Evolutionary conservation across 2,888 invertebrate species (phyloP).

Genomic region (Tinea trinotella): DNA sequence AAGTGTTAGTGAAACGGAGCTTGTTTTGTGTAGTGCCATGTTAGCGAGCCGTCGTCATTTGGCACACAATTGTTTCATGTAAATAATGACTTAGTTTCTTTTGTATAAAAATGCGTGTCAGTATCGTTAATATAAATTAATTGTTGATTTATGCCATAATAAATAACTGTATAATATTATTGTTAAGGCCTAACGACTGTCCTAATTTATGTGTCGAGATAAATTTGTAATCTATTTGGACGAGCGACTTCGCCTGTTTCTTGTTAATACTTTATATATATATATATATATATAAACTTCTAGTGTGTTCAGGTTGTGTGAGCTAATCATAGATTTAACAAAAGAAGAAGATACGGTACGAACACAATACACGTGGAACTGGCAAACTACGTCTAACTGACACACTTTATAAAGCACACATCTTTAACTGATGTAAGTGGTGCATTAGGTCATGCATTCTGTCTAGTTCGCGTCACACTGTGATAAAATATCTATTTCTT

Average conservation of each 20-base stretch:
- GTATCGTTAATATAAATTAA: conserved; percentile 57
- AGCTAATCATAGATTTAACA: too few relatives aligned
- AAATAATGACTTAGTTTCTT: conserved; percentile 28
- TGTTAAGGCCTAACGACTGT: conserved; percentile 70
- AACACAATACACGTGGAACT: too few relatives aligned
- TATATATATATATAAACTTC: too few relatives aligned
- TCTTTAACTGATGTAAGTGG: too few relatives aligned
- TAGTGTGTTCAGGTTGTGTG: too few relatives aligned
- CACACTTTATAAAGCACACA: too few relatives aligned
- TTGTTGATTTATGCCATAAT: conserved; percentile 72
- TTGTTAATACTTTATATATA: too few relatives aligned
- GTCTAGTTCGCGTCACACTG: too few relatives aligned
- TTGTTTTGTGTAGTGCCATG: conserved; percentile 2
- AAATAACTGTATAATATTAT: conserved; percentile 65
- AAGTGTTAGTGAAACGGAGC: conserved; percentile 3
- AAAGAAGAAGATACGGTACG: too few relatives aligned
- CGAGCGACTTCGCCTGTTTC: background rate
- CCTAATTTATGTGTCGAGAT: conserved; percentile 42
- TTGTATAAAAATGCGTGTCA: conserved; percentile 60
- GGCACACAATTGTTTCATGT: background rate
- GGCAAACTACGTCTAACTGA: too few relatives aligned
- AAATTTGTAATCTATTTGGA: background rate
- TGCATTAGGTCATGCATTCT: too few relatives aligned
- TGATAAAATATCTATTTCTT: too few relatives aligned
- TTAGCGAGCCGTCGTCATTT: background rate